Conservation (phyloP, 2,113 vertebrate genomes). For the Alexandromys fortis region DNA sequence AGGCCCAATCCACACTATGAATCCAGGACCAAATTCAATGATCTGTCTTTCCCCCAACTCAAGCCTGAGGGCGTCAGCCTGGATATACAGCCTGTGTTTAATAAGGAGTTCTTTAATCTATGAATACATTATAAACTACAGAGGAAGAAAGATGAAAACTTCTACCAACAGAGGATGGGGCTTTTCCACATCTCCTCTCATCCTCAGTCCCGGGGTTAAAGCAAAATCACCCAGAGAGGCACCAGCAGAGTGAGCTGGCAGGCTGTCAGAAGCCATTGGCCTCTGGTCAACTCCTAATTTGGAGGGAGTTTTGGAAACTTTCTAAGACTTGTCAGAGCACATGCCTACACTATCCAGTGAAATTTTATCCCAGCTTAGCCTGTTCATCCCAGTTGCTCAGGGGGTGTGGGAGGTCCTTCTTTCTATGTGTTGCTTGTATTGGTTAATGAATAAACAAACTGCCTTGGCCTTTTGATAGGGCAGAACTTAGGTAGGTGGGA, state of each 20-base stretch:
- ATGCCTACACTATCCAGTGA: neutral
- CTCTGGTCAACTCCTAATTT: neutral
- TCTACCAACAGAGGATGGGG: neutral
- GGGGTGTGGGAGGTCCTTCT: no score
- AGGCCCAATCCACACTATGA: neutral
- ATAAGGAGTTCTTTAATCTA: neutral
- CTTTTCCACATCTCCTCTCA: neutral
- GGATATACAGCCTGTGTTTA: neutral
- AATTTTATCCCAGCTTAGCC: neutral
- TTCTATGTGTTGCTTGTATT: no score
- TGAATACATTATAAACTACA: neutral
- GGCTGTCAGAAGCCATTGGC: neutral
- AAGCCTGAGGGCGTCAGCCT: neutral
- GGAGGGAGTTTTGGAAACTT: neutral
- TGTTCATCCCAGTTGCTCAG: neutral
- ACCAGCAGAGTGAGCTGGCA: neutral
- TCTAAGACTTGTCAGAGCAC: neutral
- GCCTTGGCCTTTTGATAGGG: no score
- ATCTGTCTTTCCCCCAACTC: neutral
- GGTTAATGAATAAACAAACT: no score
- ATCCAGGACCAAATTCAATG: neutral
- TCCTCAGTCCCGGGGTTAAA: neutral
- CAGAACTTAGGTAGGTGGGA: no score
- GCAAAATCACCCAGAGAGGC: neutral
- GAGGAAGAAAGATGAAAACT: neutral